These are phyloP conservation scores for Gallinago solitaria DNA, from an alignment of 2,797 vertebrate species.

Conservation along the genomic window DNA sequence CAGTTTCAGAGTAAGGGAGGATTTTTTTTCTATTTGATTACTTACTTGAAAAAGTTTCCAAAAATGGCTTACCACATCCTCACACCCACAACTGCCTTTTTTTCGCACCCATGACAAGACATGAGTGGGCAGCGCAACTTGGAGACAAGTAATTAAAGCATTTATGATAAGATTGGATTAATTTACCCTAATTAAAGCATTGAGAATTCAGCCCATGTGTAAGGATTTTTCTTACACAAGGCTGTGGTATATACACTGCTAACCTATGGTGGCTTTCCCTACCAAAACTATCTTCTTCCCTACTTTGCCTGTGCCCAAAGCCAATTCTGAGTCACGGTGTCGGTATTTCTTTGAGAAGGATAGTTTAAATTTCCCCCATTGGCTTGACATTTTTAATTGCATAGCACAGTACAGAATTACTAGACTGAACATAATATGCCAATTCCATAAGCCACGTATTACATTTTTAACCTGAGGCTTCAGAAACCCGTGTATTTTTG, in stretches of 20 bases:
- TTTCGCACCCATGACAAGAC: not conserved
- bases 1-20: not conserved
- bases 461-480: slow-evolving; percentile 27
- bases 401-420: not conserved
- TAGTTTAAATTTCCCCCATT: not conserved
- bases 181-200: not conserved
- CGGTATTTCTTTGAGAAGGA: not conserved
- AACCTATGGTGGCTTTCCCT: not conserved
- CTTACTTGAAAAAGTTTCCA: not conserved
- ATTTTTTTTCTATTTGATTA: not conserved
- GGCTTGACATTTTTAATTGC: slow-evolving; percentile 42
- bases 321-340: not conserved
- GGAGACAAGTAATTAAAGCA: not conserved
- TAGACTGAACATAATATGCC: not conserved
- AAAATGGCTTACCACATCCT: not conserved
- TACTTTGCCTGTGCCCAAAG: not conserved
- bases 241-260: not conserved
- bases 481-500: slow-evolving; percentile 16
- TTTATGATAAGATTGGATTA: not conserved
- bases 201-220: not conserved
- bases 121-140: not conserved
- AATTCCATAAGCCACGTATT: slow-evolving; percentile 8
- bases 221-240: not conserved
- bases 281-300: not conserved
- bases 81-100: not conserved